These are phyloP conservation scores for Holotrichia oblita DNA, from an alignment of 1,140 invertebrate species.

Conservation along the genomic window DNA sequence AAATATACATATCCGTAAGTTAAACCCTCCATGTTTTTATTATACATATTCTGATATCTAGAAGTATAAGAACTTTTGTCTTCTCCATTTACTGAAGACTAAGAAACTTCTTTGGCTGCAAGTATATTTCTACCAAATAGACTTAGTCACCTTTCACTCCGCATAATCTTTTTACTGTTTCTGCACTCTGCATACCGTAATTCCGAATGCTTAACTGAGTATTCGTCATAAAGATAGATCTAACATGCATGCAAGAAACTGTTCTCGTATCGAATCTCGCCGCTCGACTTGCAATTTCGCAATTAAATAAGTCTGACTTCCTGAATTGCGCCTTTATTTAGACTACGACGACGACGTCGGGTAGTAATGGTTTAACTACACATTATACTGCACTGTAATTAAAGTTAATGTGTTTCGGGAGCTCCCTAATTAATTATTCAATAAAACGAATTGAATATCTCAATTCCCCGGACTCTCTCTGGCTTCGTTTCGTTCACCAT, in stretches of 20 bases:
- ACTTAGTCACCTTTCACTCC: no score
- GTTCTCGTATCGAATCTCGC: constrained; percentile 6
- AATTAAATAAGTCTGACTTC: constrained; percentile 47
- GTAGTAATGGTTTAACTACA: constrained; percentile 51
- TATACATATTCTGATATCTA: no score
- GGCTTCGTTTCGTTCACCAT: constrained; percentile 15
- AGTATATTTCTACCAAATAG: no score
- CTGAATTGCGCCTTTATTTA: constrained; percentile 49
- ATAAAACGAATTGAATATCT: constrained; percentile 54
- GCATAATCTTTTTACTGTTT: no score
- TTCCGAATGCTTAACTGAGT: no score
- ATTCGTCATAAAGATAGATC: not conserved
- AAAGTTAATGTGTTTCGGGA: constrained; percentile 49
- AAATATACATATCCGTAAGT: no score
- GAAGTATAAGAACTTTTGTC: no score
- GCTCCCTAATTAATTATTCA: constrained; percentile 58
- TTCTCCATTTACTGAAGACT: no score
- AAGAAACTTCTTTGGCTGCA: no score
- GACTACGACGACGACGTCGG: constrained; percentile 37
- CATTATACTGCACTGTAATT: constrained; percentile 50
- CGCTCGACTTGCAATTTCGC: constrained; percentile 31
- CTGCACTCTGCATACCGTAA: no score
- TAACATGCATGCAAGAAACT: constrained; percentile 12
- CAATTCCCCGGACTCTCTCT: constrained; percentile 40
- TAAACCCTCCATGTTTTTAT: no score